Percentiles rank a stretch among this genome's conserved stretches.
These are phyloP conservation scores for Homarus gammarus DNA, from an alignment of 2,888 invertebrate genomes.

Conservation along the genomic window DNA sequence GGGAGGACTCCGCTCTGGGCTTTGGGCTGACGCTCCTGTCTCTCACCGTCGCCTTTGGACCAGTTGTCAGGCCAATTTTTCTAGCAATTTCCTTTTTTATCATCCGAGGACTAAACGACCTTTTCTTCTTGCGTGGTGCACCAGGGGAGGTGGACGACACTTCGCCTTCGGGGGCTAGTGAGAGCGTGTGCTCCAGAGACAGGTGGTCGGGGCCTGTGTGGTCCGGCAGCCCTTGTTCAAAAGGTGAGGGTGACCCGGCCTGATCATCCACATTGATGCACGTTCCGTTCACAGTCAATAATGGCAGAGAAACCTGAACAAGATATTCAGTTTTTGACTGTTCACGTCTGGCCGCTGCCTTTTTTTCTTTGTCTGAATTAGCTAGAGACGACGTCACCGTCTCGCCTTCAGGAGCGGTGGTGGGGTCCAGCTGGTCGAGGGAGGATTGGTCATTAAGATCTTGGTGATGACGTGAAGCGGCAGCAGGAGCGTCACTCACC, in stretches of 20 bases:
- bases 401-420: too few species aligned
- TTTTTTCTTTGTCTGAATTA: too few species aligned
- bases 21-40: neutral
- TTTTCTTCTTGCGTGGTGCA: neutral
- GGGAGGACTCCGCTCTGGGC: neutral
- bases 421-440: too few species aligned
- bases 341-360: constrained; percentile 5
- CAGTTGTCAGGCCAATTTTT: neutral
- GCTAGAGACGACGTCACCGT: too few species aligned
- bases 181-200: neutral
- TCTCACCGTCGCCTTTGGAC: neutral
- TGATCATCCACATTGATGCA: neutral
- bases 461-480: too few species aligned
- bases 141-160: neutral
- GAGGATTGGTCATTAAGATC: too few species aligned
- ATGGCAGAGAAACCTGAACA: constrained; percentile 16
- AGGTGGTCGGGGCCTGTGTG: constrained; percentile 47
- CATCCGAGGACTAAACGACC: neutral
- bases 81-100: neutral
- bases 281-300: neutral
- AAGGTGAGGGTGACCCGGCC: constrained; percentile 10
- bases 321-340: constrained; percentile 14
- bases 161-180: too few species aligned
- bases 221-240: constrained; percentile 37
- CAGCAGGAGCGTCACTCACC: too few species aligned